A percentile compares a stretch with the other conserved stretches of the same genome.
phyloP scores from a whole-genome alignment of 1,140 invertebrate genomes.

The Drosophila ambigua region DNA sequence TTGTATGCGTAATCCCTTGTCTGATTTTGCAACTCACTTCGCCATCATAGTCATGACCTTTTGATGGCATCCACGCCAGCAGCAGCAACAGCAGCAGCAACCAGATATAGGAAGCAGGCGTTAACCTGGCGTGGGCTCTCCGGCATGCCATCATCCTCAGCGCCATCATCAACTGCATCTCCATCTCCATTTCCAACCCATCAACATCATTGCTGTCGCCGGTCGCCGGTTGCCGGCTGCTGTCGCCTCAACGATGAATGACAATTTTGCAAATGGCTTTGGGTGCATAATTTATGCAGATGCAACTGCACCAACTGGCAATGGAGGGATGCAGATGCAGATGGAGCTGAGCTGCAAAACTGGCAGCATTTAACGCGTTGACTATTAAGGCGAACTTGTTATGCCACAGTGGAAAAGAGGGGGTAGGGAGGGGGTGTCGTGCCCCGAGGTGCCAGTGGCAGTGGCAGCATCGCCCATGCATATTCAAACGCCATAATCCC shows the following conservation, averaged over 20 bases:
- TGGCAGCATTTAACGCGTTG: conserved; percentile 63
- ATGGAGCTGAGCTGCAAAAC: conserved; percentile 25
- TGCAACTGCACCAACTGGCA: conserved; percentile 40
- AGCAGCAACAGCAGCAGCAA: conserved; percentile 14
- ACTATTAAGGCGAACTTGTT: conserved; percentile 68
- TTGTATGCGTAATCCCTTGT: too few relatives aligned
- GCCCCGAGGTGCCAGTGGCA: neutral
- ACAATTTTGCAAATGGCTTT: conserved; percentile 76
- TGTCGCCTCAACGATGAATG: conserved; percentile 53
- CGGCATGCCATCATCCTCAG: conserved; percentile 32
- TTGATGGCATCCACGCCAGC: conserved; percentile 42
- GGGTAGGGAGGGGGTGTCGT: neutral
- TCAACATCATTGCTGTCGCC: conserved; percentile 27
- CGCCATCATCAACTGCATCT: conserved; percentile 10
- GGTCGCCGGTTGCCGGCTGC: conserved; percentile 40
- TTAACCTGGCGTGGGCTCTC: conserved; percentile 54
- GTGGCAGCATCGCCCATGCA: conserved; percentile 60
- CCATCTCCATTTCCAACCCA: conserved; percentile 22
- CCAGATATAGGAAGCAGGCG: conserved; percentile 32
- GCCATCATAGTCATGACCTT: conserved; percentile 46
- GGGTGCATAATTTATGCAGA: conserved; percentile 78
- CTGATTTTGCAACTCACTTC: conserved; percentile 5
- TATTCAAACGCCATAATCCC: conserved; percentile 78
- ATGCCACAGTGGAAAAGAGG: neutral
- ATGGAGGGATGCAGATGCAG: neutral